Conservation (phyloP, 2,113 vertebrate genomes). For the Pogona vitticeps region DNA sequence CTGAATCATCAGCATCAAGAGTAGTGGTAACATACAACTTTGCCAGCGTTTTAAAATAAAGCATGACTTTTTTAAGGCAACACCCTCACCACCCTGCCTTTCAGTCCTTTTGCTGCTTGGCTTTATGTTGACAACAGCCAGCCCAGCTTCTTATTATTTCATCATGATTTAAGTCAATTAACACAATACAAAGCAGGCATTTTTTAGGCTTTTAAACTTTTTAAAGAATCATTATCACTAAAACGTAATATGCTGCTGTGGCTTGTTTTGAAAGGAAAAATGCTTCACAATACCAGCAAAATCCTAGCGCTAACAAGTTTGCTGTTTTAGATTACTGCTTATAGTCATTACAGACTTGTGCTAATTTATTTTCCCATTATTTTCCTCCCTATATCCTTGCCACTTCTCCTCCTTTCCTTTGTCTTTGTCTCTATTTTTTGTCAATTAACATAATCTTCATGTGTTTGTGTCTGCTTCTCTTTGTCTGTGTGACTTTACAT, state of each 20-base stretch:
- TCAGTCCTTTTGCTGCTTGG: slow-evolving; percentile 73
- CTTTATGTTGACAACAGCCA: slow-evolving; percentile 79
- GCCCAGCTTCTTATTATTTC: slow-evolving; percentile 73
- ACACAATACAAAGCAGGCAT: slow-evolving; percentile 56
- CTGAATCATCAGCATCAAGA: slow-evolving; percentile 80
- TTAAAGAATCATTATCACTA: slow-evolving; percentile 60
- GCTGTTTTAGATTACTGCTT: slow-evolving; percentile 74
- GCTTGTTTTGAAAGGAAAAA: slow-evolving; percentile 67
- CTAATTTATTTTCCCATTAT: slow-evolving; percentile 75
- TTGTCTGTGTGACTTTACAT: slow-evolving; percentile 77
- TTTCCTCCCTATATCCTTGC: slow-evolving; percentile 57
- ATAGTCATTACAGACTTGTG: slow-evolving; percentile 63
- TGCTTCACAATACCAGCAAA: slow-evolving; percentile 60
- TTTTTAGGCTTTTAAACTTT: slow-evolving; percentile 61
- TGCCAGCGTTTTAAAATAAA: slow-evolving; percentile 71
- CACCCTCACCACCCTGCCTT: slow-evolving; percentile 73
- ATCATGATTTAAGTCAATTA: slow-evolving; percentile 61
- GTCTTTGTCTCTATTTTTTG: slow-evolving; percentile 59
- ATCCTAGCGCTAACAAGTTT: slow-evolving; percentile 65
- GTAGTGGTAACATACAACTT: slow-evolving; percentile 84
- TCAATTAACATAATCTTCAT: slow-evolving; percentile 50
- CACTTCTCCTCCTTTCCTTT: slow-evolving; percentile 51
- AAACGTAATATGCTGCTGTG: slow-evolving; percentile 65
- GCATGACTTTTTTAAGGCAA: slow-evolving; percentile 78
- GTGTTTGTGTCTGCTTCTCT: slow-evolving; percentile 25